A percentile compares a stretch with the other conserved stretches of the same genome.
Evolutionary conservation across 2,113 vertebrate species (phyloP).

Genomic region (Lophius piscatorius): DNA sequence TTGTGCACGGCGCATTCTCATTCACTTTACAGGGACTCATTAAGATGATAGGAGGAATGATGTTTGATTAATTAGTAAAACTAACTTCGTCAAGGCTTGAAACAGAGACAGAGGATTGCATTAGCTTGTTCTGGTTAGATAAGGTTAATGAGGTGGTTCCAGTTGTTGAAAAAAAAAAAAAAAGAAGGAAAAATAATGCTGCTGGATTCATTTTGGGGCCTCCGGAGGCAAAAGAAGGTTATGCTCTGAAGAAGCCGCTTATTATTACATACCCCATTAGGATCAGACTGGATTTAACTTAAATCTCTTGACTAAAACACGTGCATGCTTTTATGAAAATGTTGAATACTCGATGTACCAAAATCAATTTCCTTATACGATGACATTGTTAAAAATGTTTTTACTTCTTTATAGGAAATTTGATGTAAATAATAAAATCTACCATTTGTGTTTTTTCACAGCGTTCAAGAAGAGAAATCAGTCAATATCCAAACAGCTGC

Average conservation of each 20-base stretch:
- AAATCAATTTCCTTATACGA: no score
- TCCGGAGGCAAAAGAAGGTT: conserved; percentile 45
- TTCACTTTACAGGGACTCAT: conserved; percentile 51
- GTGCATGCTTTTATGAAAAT: not conserved
- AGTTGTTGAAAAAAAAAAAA: conserved; percentile 27
- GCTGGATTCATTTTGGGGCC: conserved; percentile 48
- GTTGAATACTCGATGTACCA: not conserved
- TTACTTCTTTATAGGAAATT: not conserved
- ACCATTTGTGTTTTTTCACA: conserved; percentile 31
- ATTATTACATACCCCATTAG: conserved; percentile 25
- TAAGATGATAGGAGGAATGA: conserved; percentile 52
- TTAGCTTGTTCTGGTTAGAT: conserved; percentile 67
- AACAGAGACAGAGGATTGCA: conserved; percentile 67
- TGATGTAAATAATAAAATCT: conserved; percentile 6
- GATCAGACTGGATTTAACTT: not conserved
- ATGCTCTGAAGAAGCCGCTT: conserved; percentile 24
- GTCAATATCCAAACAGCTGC: conserved; percentile 43
- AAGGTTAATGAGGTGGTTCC: conserved; percentile 71
- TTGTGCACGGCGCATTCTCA: conserved; percentile 40
- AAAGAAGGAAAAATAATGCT: conserved; percentile 22
- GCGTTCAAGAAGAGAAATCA: conserved; percentile 36
- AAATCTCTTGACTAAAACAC: conserved; percentile 27
- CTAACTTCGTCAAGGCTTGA: conserved; percentile 62
- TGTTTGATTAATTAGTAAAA: conserved; percentile 75
- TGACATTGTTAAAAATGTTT: no score